A percentile compares a stretch with the other conserved stretches of the same genome.
Evolutionary conservation across 2,888 invertebrate genomes (phyloP).

Genomic region (Blomia tropicalis): DNA sequence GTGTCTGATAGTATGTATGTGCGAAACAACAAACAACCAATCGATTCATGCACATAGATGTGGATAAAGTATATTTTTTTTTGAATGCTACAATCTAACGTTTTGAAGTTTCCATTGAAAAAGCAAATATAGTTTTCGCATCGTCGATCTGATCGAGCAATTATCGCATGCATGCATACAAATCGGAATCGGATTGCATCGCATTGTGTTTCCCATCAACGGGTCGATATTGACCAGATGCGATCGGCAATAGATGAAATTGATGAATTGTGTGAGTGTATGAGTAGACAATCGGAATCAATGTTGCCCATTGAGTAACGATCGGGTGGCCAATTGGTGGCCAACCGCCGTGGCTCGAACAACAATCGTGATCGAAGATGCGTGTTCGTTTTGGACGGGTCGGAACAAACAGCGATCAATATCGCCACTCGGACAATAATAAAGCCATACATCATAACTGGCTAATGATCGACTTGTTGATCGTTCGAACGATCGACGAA

Average conservation of each 20-base stretch:
- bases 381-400: neutral
- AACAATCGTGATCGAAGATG: constrained; percentile 11
- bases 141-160: too few relatives aligned
- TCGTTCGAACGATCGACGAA: neutral
- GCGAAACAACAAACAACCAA: too few relatives aligned
- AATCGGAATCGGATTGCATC: neutral
- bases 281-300: neutral
- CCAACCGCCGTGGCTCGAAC: neutral
- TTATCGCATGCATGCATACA: constrained; percentile 11
- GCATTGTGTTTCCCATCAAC: too few relatives aligned
- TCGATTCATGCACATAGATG: too few relatives aligned
- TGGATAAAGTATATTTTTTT: too few relatives aligned
- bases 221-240: constrained; percentile 12
- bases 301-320: neutral
- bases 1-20: too few relatives aligned
- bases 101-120: too few relatives aligned
- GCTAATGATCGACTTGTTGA: neutral
- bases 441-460: constrained; percentile 6
- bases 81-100: too few relatives aligned
- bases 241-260: neutral
- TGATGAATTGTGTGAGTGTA: too few relatives aligned
- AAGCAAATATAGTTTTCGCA: too few relatives aligned
- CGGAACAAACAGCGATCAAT: neutral
- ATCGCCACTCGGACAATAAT: neutral
- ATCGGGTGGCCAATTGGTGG: neutral